Percentiles rank a stretch among this genome's conserved stretches.
These are phyloP conservation scores for Chaitophorus viminalis DNA, from an alignment of 2,888 invertebrate species.

Conservation along the genomic window DNA sequence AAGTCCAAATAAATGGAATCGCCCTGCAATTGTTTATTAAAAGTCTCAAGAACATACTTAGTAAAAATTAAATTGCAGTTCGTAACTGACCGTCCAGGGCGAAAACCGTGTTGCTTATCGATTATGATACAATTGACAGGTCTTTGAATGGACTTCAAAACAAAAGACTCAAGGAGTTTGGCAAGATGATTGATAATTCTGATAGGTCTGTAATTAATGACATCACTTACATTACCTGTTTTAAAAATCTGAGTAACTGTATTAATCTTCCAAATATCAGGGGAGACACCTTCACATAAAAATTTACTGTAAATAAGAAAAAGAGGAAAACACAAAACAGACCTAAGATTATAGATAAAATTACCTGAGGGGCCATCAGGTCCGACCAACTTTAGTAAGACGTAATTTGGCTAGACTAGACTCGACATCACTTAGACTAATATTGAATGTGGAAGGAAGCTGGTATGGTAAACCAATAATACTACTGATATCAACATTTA, in stretches of 20 bases:
- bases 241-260: slow-evolving; percentile 11
- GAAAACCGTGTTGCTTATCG: not conserved
- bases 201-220: slow-evolving; percentile 13
- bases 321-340: slow-evolving; percentile 4
- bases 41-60: not conserved
- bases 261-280: too few species aligned
- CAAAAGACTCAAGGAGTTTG: not conserved
- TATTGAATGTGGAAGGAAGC: not conserved
- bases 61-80: slow-evolving; percentile 2
- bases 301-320: not conserved
- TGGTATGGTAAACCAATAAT: not conserved
- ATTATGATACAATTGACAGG: not conserved
- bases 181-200: slow-evolving; percentile 1
- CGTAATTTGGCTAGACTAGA: not conserved
- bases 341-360: slow-evolving; percentile 5
- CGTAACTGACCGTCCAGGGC: not conserved
- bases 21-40: not conserved
- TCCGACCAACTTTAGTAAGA: not conserved
- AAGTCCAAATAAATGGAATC: slow-evolving; percentile 20
- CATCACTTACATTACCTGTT: not conserved
- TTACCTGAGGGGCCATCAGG: not conserved
- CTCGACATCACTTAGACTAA: not conserved
- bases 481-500: not conserved
- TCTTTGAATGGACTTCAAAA: not conserved
- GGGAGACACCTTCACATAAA: not conserved